Conservation (phyloP, 2,797 vertebrate species). For the Cichlasoma orientale region DNA sequence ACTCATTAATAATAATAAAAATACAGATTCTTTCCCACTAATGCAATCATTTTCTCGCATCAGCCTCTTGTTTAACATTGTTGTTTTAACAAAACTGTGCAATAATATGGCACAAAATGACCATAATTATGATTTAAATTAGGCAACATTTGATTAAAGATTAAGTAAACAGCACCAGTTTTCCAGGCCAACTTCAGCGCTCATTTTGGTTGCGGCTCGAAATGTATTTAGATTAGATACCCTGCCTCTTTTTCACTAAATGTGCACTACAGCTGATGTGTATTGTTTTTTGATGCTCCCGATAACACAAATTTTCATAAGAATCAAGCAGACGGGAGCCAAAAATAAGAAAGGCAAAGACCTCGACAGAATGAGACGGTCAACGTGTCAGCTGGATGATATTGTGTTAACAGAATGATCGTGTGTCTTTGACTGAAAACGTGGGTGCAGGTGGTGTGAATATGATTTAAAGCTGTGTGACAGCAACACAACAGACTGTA, state of each 20-base stretch:
- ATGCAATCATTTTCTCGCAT: neutral
- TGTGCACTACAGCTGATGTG: neutral
- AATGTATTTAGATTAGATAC: neutral
- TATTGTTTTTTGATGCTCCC: neutral
- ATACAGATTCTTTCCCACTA: neutral
- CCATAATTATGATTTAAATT: neutral
- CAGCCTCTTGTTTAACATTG: neutral
- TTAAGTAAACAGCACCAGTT: neutral
- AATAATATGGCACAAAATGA: neutral
- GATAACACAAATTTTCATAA: neutral
- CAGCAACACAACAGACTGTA: neutral
- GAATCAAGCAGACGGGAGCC: neutral
- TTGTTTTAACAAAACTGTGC: neutral
- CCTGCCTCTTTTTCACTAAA: neutral
- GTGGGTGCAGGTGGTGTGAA: slow-evolving; percentile 45
- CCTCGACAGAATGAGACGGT: neutral
- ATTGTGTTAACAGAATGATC: slow-evolving; percentile 20
- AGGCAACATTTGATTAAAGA: neutral
- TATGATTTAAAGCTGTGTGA: slow-evolving; percentile 24
- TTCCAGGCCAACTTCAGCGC: neutral
- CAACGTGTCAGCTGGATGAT: neutral
- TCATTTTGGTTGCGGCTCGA: neutral
- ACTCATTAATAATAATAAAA: neutral
- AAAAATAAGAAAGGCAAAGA: neutral
- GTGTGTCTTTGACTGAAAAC: neutral